These are phyloP conservation scores for Puma concolor DNA, from an alignment of 2,113 vertebrate species.

Conservation along the genomic window DNA sequence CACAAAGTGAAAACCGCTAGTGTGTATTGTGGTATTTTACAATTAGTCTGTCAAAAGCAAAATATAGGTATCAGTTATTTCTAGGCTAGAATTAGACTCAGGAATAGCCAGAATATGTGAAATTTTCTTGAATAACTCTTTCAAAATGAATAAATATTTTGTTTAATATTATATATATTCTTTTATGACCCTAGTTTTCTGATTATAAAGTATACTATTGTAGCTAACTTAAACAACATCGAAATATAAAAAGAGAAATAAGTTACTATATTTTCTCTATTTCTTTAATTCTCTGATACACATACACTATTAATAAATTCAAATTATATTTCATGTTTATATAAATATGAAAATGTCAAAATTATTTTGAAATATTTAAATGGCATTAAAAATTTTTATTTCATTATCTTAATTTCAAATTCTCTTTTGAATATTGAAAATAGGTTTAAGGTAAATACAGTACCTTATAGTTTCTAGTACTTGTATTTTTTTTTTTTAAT, in stretches of 20 bases:
- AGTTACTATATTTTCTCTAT: background rate
- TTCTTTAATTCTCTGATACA: background rate
- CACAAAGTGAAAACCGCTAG: background rate
- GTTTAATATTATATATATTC: background rate
- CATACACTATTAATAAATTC: background rate
- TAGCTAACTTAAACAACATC: background rate
- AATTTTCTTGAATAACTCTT: background rate
- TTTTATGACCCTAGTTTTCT: background rate
- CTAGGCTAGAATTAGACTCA: background rate
- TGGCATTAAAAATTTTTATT: background rate
- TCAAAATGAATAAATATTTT: background rate
- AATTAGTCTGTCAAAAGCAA: background rate
- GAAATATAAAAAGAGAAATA: background rate
- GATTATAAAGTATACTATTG: background rate
- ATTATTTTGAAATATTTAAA: background rate
- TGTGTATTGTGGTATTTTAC: background rate
- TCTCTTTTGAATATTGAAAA: background rate
- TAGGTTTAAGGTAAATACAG: background rate
- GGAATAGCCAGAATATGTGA: background rate
- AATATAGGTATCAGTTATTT: background rate
- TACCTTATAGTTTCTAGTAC: background rate
- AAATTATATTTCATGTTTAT: background rate
- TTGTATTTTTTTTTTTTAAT: background rate
- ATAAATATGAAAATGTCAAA: background rate
- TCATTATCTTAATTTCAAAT: background rate